Conservation (phyloP, 1,140 invertebrate species). For the Brachionus rubens region DNA sequence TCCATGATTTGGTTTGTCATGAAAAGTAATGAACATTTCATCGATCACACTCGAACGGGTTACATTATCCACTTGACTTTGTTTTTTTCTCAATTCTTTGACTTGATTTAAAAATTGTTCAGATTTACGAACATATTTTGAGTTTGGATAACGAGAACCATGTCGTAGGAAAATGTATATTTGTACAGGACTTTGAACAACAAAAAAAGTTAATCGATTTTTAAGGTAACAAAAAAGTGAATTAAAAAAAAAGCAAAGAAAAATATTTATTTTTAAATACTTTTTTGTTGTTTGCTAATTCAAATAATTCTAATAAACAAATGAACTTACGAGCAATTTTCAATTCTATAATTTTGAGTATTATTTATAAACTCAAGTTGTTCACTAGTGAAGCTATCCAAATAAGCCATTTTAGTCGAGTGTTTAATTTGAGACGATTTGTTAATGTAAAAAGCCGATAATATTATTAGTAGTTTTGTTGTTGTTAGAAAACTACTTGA, state of each 20-base stretch:
- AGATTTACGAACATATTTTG: slow-evolving; percentile 2
- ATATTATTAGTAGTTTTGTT: not conserved
- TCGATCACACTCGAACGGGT: not conserved
- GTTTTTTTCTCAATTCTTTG: not conserved
- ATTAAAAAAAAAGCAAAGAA: too few relatives aligned
- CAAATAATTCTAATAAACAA: not conserved
- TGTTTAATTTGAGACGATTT: slow-evolving; percentile 14
- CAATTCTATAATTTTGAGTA: slow-evolving; percentile 25
- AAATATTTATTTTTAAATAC: not conserved
- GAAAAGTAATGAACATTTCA: slow-evolving; percentile 15
- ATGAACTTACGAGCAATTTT: slow-evolving; percentile 34
- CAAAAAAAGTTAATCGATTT: too few relatives aligned
- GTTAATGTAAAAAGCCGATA: not conserved
- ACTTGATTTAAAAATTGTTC: slow-evolving; percentile 1
- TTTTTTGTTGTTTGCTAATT: not conserved
- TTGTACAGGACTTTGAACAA: slow-evolving; percentile 11
- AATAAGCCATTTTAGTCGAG: slow-evolving; percentile 42
- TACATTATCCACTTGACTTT: not conserved
- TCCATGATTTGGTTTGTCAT: slow-evolving; percentile 16
- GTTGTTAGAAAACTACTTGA: slow-evolving; percentile 17
- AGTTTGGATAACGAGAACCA: slow-evolving; percentile 39
- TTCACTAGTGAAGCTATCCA: slow-evolving; percentile 42
- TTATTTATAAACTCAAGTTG: slow-evolving; percentile 34
- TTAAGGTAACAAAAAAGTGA: too few relatives aligned
- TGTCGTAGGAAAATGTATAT: slow-evolving; percentile 38